Percentiles rank a stretch among this genome's conserved stretches.
Evolutionary conservation across 1,140 invertebrate species (phyloP).

Genomic region (Probaryconus sp.): DNA sequence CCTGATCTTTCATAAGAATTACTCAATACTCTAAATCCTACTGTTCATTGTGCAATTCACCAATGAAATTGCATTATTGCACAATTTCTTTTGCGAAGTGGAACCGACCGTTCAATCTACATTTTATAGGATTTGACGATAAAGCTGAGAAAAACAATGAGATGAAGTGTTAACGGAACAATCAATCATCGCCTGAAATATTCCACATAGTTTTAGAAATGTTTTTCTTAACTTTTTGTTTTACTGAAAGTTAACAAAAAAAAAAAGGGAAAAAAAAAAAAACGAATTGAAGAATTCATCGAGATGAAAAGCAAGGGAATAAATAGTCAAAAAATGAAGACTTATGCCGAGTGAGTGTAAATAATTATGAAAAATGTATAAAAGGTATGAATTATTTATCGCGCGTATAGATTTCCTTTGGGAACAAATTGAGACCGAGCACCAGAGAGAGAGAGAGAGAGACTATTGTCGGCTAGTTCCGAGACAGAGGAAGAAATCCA

Average conservation of each 20-base stretch:
- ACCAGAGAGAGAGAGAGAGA: constrained; percentile 16
- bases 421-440: constrained; percentile 30
- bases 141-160: constrained; percentile 44
- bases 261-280: background rate
- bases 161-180: constrained; percentile 23
- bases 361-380: constrained; percentile 23
- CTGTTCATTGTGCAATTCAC: constrained; percentile 12
- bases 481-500: constrained; percentile 51
- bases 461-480: constrained; percentile 32
- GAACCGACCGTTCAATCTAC: constrained; percentile 31
- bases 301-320: too few species aligned
- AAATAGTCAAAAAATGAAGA: too few species aligned
- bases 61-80: constrained; percentile 21
- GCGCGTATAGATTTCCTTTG: constrained; percentile 51
- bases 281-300: background rate
- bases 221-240: constrained; percentile 9
- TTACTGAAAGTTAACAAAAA: background rate
- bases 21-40: too few species aligned
- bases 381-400: constrained; percentile 54
- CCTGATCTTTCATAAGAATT: too few species aligned
- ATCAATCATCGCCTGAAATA: constrained; percentile 32
- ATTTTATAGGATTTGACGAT: too few species aligned
- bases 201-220: constrained; percentile 23
- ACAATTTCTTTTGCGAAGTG: constrained; percentile 20
- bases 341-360: too few species aligned